These are phyloP conservation scores for Drosophila diplacantha DNA, from an alignment of 2,888 invertebrate species.

Conservation along the genomic window DNA sequence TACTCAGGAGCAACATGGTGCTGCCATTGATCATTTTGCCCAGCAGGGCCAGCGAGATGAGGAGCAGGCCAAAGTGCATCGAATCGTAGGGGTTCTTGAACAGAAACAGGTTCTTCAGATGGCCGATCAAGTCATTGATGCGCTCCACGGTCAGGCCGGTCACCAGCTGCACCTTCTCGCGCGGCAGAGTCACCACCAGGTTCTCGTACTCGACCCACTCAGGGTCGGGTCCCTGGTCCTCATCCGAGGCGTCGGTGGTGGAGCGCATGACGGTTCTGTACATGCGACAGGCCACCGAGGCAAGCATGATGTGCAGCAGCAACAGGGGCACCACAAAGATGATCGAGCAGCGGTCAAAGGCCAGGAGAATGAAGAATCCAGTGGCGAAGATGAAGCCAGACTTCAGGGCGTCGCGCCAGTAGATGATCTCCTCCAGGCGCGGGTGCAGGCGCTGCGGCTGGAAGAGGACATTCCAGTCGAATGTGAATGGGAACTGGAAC, in stretches of 20 bases:
- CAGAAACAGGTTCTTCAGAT: neutral
- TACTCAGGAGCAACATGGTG: neutral
- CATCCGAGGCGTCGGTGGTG: neutral
- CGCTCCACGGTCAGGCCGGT: neutral
- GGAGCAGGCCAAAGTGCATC: neutral
- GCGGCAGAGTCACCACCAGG: neutral
- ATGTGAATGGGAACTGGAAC: neutral
- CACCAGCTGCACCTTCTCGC: neutral
- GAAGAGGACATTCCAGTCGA: neutral
- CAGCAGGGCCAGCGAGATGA: neutral
- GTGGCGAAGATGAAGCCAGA: rapidly evolving
- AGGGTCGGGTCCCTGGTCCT: rapidly evolving
- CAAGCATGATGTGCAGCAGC: neutral
- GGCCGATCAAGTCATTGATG: neutral
- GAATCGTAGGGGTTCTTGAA: neutral
- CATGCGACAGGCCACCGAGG: neutral
- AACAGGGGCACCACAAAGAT: neutral
- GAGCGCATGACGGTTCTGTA: neutral
- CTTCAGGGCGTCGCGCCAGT: neutral
- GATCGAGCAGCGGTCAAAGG: neutral
- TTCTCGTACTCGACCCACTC: neutral
- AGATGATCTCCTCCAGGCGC: neutral
- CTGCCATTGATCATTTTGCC: neutral
- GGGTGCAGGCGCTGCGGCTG: neutral
- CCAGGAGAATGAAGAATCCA: neutral